phyloP scores from a whole-genome alignment of 2,888 invertebrate genomes.

The Theristus sp. region DNA sequence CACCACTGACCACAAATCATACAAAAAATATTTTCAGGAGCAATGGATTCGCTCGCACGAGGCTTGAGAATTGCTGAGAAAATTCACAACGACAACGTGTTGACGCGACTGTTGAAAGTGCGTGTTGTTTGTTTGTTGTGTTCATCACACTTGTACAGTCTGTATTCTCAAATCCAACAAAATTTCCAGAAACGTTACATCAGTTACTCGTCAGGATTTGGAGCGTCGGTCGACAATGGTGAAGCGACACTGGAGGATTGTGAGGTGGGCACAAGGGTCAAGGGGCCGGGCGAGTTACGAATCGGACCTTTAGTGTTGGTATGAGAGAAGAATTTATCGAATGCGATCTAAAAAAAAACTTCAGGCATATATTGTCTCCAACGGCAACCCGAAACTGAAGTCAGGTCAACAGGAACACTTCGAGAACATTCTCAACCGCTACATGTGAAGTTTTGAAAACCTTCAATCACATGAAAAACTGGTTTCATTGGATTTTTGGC shows the following conservation, averaged over 20 bases:
- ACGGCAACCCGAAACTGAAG: conserved; percentile 28
- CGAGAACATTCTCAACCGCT: conserved; percentile 33
- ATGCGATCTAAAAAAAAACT: conserved; percentile 14
- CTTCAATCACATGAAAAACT: no score
- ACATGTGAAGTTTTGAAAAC: neutral
- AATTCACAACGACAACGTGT: conserved; percentile 40
- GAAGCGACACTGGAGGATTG: conserved; percentile 38
- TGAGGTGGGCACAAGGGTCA: conserved; percentile 14
- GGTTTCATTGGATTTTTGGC: no score
- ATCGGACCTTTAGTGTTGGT: no score
- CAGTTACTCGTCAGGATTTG: conserved; percentile 42
- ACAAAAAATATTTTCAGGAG: no score
- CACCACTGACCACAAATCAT: no score
- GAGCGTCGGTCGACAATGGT: conserved; percentile 40
- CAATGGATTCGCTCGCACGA: conserved; percentile 42
- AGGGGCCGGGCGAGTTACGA: neutral
- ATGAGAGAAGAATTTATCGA: no score
- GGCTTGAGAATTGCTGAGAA: conserved; percentile 40
- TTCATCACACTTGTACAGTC: neutral
- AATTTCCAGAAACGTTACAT: conserved; percentile 42
- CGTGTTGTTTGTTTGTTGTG: neutral
- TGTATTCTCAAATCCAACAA: conserved; percentile 3
- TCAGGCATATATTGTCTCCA: conserved; percentile 33
- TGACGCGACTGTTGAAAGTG: conserved; percentile 43
- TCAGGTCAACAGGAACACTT: conserved; percentile 37